Percentiles rank a stretch among this genome's conserved stretches.
Evolutionary conservation across 2,888 invertebrate genomes (phyloP).

Genomic region (Rhagophthalmus giganteus): DNA sequence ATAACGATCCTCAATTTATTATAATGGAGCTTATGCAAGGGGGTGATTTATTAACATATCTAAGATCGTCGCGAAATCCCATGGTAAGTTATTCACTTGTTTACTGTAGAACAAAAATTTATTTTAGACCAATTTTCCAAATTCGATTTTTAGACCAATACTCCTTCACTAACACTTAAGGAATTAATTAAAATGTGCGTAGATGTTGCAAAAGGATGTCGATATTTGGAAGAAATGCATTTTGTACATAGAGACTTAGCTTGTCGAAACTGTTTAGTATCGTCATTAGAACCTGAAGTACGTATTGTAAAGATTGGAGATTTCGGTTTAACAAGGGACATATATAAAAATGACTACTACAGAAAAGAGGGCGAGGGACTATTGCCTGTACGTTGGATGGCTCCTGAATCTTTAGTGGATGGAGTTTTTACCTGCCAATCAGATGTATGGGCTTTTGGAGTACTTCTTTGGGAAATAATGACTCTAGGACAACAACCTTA

Average conservation of each 20-base stretch:
- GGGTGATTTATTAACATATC: constrained; percentile 89
- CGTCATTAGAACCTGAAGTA: constrained; percentile 65
- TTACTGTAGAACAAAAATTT: constrained; percentile 1
- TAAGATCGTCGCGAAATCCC: constrained; percentile 79
- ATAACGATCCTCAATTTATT: constrained; percentile 90
- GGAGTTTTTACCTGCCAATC: constrained; percentile 96
- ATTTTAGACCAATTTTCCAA: constrained; percentile 63
- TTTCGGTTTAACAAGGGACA: constrained; percentile 94
- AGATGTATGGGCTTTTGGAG: constrained; percentile 95
- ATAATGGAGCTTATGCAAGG: constrained; percentile 98
- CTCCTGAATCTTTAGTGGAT: constrained; percentile 93
- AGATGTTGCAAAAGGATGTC: constrained; percentile 93
- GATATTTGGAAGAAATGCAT: constrained; percentile 94
- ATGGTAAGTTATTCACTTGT: constrained; percentile 57
- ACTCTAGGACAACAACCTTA: constrained; percentile 97
- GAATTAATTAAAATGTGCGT: constrained; percentile 92
- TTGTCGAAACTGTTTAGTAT: constrained; percentile 93
- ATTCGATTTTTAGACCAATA: constrained; percentile 63
- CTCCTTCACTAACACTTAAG: constrained; percentile 71
- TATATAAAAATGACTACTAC: constrained; percentile 97
- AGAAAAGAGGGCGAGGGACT: constrained; percentile 90
- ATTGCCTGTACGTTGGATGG: constrained; percentile 97
- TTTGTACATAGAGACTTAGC: constrained; percentile 97
- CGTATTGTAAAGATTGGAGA: constrained; percentile 96
- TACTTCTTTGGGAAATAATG: constrained; percentile 95